phyloP scores from a whole-genome alignment of 2,888 invertebrate genomes.

The Diaprepes abbreviatus region DNA sequence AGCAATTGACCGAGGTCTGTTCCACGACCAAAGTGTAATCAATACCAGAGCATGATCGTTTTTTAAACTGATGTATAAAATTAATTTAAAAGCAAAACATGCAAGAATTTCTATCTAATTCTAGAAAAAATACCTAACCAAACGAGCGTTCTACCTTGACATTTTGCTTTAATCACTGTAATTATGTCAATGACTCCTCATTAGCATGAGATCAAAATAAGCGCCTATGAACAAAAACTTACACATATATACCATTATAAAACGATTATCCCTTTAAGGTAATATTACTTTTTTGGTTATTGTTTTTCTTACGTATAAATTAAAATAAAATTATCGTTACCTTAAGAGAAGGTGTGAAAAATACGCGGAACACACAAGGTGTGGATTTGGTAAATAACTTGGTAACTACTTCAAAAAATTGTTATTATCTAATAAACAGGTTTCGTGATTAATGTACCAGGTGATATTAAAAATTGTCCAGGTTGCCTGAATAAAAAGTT shows the following conservation, averaged over 20 bases:
- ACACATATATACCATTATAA: conserved; percentile 9
- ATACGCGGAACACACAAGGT: neutral
- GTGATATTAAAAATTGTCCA: too few relatives aligned
- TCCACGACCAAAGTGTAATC: too few relatives aligned
- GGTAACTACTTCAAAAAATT: neutral
- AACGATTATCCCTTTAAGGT: conserved; percentile 12
- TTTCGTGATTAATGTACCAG: too few relatives aligned
- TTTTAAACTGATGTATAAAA: neutral
- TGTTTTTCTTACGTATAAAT: neutral
- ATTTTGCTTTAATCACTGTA: conserved; percentile 30
- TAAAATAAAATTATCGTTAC: conserved; percentile 1
- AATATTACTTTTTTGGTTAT: conserved; percentile 4
- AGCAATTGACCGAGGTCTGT: too few relatives aligned
- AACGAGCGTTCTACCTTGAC: conserved; percentile 24
- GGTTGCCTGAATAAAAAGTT: too few relatives aligned
- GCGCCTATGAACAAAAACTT: conserved; percentile 15
- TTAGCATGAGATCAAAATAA: conserved; percentile 32
- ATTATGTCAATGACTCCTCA: conserved; percentile 33
- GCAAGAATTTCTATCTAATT: conserved; percentile 9
- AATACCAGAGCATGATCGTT: too few relatives aligned
- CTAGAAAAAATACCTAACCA: neutral
- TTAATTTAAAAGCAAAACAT: neutral
- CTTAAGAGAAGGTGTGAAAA: neutral
- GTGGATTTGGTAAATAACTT: neutral
- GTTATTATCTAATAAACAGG: too few relatives aligned